Conservation (phyloP, 1,140 invertebrate species). For the Drosophila albomicans region DNA sequence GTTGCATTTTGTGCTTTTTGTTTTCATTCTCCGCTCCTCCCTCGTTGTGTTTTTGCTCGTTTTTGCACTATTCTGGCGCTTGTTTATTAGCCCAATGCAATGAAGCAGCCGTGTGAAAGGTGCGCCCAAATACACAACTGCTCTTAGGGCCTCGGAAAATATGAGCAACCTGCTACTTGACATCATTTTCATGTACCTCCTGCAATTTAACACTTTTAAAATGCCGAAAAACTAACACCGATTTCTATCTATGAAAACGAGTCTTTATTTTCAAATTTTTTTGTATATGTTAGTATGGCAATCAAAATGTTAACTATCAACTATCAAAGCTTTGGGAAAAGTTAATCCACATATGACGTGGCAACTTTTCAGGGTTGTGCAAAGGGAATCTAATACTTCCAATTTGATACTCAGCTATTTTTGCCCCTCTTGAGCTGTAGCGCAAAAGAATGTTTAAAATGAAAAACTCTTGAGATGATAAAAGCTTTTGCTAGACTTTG, state of each 20-base stretch:
- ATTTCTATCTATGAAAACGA: background rate
- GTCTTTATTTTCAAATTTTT: background rate
- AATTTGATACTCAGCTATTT: background rate
- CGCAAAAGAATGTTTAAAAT: background rate
- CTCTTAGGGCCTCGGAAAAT: slow-evolving; percentile 7
- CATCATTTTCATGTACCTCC: background rate
- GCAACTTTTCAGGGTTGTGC: no score
- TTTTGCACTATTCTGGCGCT: slow-evolving; percentile 50
- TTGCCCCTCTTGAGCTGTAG: background rate
- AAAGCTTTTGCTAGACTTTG: background rate
- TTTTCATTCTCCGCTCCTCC: slow-evolving; percentile 27
- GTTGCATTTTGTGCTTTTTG: slow-evolving; percentile 59
- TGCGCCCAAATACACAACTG: slow-evolving; percentile 31
- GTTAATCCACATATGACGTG: background rate
- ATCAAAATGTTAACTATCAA: background rate
- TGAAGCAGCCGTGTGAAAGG: slow-evolving; percentile 65
- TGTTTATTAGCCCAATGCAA: slow-evolving; percentile 65
- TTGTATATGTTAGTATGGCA: background rate
- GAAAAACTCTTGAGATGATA: background rate
- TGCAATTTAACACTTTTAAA: background rate
- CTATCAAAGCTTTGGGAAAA: background rate
- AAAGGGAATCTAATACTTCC: no score
- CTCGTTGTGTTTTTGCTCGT: slow-evolving; percentile 47
- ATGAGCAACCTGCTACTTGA: slow-evolving; percentile 19
- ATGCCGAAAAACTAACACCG: background rate